Percentiles rank a stretch among this genome's conserved stretches.
Evolutionary conservation across 2,113 vertebrate genomes (phyloP).

Genomic region (Indri indri): DNA sequence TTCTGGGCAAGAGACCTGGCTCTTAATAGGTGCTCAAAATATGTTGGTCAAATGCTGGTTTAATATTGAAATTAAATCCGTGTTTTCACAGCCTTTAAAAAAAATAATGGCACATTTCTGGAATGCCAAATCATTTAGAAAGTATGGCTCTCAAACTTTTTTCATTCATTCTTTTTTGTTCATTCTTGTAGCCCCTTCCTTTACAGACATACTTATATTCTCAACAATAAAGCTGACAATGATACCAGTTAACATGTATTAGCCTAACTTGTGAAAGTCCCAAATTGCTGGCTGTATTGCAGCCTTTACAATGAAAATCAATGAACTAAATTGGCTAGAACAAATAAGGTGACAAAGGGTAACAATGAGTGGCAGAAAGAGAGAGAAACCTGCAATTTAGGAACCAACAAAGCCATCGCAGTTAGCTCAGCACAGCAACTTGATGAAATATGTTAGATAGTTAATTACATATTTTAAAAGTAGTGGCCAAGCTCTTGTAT

Average conservation of each 20-base stretch:
- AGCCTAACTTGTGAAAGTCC: slow-evolving; percentile 72
- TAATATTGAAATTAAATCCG: neutral
- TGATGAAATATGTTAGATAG: slow-evolving; percentile 54
- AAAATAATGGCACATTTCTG: neutral
- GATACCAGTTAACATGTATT: slow-evolving; percentile 58
- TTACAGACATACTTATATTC: slow-evolving; percentile 26
- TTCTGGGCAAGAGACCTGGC: neutral
- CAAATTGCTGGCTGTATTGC: slow-evolving; percentile 72
- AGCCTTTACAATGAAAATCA: slow-evolving; percentile 79
- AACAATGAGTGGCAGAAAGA: slow-evolving; percentile 81
- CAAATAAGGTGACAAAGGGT: slow-evolving; percentile 83
- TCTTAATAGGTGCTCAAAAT: neutral
- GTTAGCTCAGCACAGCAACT: slow-evolving; percentile 47
- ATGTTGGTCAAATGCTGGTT: neutral
- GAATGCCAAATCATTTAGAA: neutral
- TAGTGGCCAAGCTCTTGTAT: neutral
- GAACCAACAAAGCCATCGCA: slow-evolving; percentile 53
- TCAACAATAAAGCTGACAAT: slow-evolving; percentile 25
- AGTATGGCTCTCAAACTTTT: neutral
- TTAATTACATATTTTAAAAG: slow-evolving; percentile 62
- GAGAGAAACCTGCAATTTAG: slow-evolving; percentile 74
- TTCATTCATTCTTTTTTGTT: neutral
- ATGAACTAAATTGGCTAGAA: slow-evolving; percentile 85
- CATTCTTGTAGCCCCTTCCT: slow-evolving; percentile 12
- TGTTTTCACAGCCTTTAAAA: slow-evolving; percentile 10